phyloP scores from a whole-genome alignment of 2,888 invertebrate genomes.

The Pycnomerus fuliginosus region DNA sequence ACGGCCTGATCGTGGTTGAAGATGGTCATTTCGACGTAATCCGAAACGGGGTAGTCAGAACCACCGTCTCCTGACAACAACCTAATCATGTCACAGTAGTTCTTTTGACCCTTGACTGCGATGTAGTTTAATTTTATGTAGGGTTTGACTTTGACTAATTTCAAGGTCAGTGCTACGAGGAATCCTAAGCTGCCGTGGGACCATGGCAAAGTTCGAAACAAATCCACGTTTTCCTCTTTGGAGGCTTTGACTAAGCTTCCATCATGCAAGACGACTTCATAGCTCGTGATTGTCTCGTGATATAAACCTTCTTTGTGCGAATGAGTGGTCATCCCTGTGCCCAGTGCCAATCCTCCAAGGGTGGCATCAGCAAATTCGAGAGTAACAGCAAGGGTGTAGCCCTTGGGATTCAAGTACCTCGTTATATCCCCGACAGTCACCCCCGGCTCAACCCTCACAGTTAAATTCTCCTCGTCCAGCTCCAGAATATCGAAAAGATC shows the following conservation, averaged over 20 bases:
- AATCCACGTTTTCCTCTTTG: slow-evolving; percentile 57
- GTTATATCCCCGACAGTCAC: slow-evolving; percentile 68
- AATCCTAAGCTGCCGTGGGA: slow-evolving; percentile 68
- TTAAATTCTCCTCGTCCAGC: slow-evolving; percentile 59
- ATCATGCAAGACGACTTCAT: slow-evolving; percentile 65
- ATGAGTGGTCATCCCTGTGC: slow-evolving; percentile 73
- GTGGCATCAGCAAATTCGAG: slow-evolving; percentile 70
- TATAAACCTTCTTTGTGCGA: slow-evolving; percentile 70
- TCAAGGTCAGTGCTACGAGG: slow-evolving; percentile 63
- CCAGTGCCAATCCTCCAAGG: slow-evolving; percentile 67
- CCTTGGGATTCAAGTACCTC: slow-evolving; percentile 62
- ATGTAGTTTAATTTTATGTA: slow-evolving; percentile 65
- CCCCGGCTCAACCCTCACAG: slow-evolving; percentile 67
- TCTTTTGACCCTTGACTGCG: slow-evolving; percentile 62
- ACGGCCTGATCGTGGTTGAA: slow-evolving; percentile 63
- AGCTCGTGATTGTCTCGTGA: slow-evolving; percentile 65
- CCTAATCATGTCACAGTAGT: slow-evolving; percentile 64
- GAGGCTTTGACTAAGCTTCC: slow-evolving; percentile 62
- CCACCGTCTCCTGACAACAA: slow-evolving; percentile 60
- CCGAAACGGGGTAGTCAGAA: slow-evolving; percentile 54
- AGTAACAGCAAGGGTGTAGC: slow-evolving; percentile 68
- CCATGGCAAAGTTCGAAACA: slow-evolving; percentile 65
- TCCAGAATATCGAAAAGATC: slow-evolving; percentile 63
- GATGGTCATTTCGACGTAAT: slow-evolving; percentile 68
- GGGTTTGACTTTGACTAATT: slow-evolving; percentile 62